Conservation (phyloP, 2,797 vertebrate genomes). For the Notolepis coatsorum region DNA sequence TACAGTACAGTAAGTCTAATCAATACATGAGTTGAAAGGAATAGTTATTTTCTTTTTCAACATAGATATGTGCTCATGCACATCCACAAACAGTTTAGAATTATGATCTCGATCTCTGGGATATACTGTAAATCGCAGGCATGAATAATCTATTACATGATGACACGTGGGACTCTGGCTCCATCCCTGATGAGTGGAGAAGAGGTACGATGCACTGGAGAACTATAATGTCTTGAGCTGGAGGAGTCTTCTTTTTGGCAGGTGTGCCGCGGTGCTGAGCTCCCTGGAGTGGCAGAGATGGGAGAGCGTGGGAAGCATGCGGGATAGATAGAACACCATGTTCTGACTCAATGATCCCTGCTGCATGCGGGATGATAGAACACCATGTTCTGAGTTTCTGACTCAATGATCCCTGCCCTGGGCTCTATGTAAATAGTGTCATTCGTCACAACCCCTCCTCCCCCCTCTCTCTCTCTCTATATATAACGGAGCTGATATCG, state of each 20-base stretch:
- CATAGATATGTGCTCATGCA: background rate
- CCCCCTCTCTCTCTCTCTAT: background rate
- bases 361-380: too few species aligned
- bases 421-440: conserved; percentile 39
- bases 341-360: too few species aligned
- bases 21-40: too few species aligned
- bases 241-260: too few species aligned
- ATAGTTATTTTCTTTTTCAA: conserved; percentile 7
- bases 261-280: too few species aligned
- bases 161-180: background rate
- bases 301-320: background rate
- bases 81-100: background rate
- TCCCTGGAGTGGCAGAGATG: too few species aligned
- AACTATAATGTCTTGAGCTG: too few species aligned
- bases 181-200: background rate
- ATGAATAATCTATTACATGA: background rate
- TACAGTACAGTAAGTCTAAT: conserved; percentile 7
- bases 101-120: background rate
- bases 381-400: too few species aligned
- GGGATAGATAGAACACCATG: conserved; percentile 11
- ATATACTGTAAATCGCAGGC: background rate
- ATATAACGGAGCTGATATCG: too few species aligned
- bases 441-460: too few species aligned
- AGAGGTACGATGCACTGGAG: background rate
- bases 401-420: too few species aligned